These are phyloP conservation scores for Cyclophora albipunctata DNA, from an alignment of 2,888 invertebrate genomes.

Conservation along the genomic window DNA sequence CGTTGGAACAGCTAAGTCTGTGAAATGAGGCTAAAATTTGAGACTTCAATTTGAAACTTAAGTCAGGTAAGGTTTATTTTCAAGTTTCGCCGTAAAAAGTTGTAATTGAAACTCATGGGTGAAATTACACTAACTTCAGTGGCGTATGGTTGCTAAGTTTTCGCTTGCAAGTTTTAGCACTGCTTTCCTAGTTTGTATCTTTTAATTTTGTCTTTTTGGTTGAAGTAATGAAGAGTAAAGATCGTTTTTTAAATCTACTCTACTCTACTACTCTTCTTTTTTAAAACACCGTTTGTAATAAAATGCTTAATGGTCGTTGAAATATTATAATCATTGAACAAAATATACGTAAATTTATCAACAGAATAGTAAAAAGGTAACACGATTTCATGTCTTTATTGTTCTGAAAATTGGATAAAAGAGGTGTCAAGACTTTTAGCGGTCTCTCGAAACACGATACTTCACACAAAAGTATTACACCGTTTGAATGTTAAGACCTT, in stretches of 20 bases:
- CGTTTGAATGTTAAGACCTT: constrained; percentile 57
- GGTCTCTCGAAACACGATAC: constrained; percentile 44
- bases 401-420: constrained; percentile 52
- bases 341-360: too few species aligned
- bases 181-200: too few species aligned
- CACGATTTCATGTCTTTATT: constrained; percentile 23
- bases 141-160: neutral
- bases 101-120: constrained; percentile 15
- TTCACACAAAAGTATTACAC: constrained; percentile 50
- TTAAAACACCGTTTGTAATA: too few species aligned
- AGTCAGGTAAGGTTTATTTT: constrained; percentile 16
- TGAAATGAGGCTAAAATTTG: constrained; percentile 9
- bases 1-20: constrained; percentile 2
- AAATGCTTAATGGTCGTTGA: too few species aligned
- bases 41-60: constrained; percentile 12
- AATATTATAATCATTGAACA: too few species aligned
- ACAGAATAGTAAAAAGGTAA: too few species aligned
- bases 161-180: neutral
- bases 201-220: too few species aligned
- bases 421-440: constrained; percentile 40
- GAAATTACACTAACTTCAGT: constrained; percentile 11
- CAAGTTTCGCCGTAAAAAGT: constrained; percentile 15
- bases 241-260: too few species aligned
- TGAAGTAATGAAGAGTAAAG: too few species aligned
- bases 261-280: too few species aligned